Evolutionary conservation across 2,113 vertebrate genomes (phyloP).

Genomic region (Ursus arctos): DNA sequence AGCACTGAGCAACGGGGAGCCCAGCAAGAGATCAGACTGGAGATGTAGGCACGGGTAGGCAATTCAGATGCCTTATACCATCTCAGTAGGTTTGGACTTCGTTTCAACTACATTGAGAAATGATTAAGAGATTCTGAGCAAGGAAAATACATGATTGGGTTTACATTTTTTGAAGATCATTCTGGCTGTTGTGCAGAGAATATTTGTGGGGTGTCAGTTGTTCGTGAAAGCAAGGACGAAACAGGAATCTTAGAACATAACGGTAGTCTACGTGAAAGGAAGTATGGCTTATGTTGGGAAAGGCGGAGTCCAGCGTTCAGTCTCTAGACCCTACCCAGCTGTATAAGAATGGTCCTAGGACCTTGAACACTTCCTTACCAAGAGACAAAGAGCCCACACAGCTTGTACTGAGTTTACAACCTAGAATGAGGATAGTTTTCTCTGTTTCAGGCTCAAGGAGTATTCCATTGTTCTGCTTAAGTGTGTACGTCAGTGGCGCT

Average conservation of each 20-base stretch:
- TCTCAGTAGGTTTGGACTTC: neutral
- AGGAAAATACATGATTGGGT: neutral
- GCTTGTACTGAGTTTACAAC: neutral
- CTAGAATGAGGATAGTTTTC: neutral
- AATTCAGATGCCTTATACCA: neutral
- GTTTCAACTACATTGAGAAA: neutral
- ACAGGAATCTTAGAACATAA: neutral
- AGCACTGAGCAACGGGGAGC: neutral
- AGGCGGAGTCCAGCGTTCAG: fast-evolving
- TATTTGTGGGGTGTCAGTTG: fast-evolving
- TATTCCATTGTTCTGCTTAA: neutral
- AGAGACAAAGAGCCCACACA: neutral
- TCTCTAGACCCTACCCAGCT: neutral
- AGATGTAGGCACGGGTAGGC: neutral
- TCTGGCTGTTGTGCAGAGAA: neutral
- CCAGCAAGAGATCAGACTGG: neutral
- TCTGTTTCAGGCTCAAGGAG: neutral
- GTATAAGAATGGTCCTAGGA: neutral
- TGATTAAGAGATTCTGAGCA: neutral
- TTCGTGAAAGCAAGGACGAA: neutral
- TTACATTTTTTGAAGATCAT: neutral
- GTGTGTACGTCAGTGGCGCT: neutral
- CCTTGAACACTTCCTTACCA: neutral
- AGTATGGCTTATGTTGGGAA: neutral
- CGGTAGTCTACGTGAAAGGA: neutral